Percentiles rank a stretch among this genome's conserved stretches.
Evolutionary conservation across 2,888 invertebrate genomes (phyloP).

Genomic region (Branchinecta sandiegonensis): DNA sequence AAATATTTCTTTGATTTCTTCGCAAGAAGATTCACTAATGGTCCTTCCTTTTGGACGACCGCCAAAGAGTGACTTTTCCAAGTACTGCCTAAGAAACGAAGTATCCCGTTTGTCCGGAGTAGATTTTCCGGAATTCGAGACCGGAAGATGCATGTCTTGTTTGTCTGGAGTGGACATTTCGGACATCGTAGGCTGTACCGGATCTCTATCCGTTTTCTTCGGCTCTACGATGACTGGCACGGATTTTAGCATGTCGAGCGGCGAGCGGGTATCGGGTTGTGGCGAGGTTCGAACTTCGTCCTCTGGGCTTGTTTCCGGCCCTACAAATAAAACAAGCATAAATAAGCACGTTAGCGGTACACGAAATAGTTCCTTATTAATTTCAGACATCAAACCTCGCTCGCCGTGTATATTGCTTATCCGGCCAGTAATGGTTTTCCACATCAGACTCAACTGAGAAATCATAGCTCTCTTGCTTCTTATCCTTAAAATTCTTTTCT

Average conservation of each 20-base stretch:
- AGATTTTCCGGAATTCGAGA: not conserved
- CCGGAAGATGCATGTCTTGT: not conserved
- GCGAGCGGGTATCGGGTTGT: slow-evolving; percentile 5
- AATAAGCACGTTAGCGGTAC: not conserved
- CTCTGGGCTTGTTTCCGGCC: slow-evolving; percentile 2
- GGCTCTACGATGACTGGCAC: not conserved
- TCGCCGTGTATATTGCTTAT: slow-evolving; percentile 6
- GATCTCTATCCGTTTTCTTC: not conserved
- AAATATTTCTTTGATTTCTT: slow-evolving; percentile 10
- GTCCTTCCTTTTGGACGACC: not conserved
- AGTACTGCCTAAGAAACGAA: slow-evolving; percentile 11
- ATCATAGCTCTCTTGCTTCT: not conserved
- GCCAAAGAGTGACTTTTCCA: not conserved
- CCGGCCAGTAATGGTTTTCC: slow-evolving; percentile 15
- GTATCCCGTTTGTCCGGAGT: slow-evolving; percentile 9
- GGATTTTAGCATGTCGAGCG: not conserved
- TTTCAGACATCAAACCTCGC: not conserved
- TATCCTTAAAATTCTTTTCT: not conserved
- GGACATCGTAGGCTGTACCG: not conserved
- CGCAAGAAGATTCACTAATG: slow-evolving; percentile 6
- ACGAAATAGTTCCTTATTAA: not conserved
- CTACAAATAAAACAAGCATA: slow-evolving; percentile 6
- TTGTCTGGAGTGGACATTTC: not conserved
- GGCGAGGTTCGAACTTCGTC: not conserved
- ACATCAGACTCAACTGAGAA: not conserved